phyloP scores from a whole-genome alignment of 2,888 invertebrate species.

The Cephus spinipes region DNA sequence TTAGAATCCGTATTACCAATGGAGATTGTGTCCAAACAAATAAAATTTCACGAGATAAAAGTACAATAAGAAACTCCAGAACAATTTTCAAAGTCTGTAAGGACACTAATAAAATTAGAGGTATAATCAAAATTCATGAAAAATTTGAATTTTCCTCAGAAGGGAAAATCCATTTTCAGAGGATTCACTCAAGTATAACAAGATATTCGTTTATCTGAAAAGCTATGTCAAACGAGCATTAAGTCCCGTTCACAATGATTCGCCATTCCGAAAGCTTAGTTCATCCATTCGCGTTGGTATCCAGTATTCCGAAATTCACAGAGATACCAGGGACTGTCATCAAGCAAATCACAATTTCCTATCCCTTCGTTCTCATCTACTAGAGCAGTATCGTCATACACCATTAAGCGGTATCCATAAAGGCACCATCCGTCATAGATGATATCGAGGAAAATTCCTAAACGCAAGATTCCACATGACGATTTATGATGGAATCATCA shows the following conservation, averaged over 20 bases:
- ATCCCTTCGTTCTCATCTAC: neutral
- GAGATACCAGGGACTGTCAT: neutral
- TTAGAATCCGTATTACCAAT: neutral
- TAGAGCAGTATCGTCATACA: neutral
- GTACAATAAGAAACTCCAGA: neutral
- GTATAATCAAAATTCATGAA: neutral
- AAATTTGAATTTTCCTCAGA: neutral
- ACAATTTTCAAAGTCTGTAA: neutral
- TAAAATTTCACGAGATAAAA: neutral
- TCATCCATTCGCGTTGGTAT: neutral
- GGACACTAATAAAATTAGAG: neutral
- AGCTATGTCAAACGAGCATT: neutral
- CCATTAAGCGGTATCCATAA: neutral
- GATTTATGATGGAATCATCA: constrained; percentile 5
- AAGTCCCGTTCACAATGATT: neutral
- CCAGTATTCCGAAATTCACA: neutral
- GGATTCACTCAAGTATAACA: neutral
- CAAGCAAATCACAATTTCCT: neutral
- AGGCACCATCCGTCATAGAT: neutral
- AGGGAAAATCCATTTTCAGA: neutral
- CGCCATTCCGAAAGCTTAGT: neutral
- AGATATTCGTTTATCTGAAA: neutral
- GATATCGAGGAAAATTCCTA: neutral
- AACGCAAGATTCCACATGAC: neutral
- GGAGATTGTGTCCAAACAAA: neutral